Base-by-base conservation (phyloP, 37 sponge, comb jelly and placozoan species). In the Ianthella basta region DNA sequence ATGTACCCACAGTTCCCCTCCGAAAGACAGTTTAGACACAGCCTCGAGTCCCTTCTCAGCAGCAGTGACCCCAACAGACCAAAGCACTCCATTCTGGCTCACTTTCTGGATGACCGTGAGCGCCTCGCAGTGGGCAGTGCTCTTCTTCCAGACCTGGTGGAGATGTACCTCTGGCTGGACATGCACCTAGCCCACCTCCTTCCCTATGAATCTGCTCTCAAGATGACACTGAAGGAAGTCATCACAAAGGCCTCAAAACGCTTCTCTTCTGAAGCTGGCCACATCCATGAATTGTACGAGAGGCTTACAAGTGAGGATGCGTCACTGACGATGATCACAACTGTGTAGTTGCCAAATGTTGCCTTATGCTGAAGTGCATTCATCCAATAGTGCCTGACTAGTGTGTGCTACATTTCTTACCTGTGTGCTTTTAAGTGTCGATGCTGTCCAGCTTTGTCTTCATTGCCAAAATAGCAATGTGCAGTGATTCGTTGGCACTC, bases 91-190 rank as follows among this genome's bases (percentile, higher is more conserved):
- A 40, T 85, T 12, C 82, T 93, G 33, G 15, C 59, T 21, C 80
- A 66, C 33, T 93, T 93, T 56, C 69, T 72, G 0, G 55, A 84
- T 60, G 91, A 90, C 35, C 74, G 85, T 60, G 82, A 65, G 21
- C 63, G 83, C 37, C 83, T 93, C 6, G 82, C 87, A 44, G 60
- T 85, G 54, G 94, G 90, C 0, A 75, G 87, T 38, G 68, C 67
- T 32, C 83, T 94, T 35, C 85, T 94, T 4, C 96, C 96, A 53
- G 91, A 90, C 55, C 88, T 95, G 77, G 84, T 95, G 36, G 92
- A 95, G 74, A 79, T 95, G 74, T 95, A 95, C 82, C 88, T 74
- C 36, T 95, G 96, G 96, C 56, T 95, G 34, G 93, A 95, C 80
- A 83, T 77, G 10, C 68, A 87, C 12, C 86, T 95, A 30, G 86